Conservation (phyloP, 2,113 vertebrate genomes). For the Eurypyga helias region DNA sequence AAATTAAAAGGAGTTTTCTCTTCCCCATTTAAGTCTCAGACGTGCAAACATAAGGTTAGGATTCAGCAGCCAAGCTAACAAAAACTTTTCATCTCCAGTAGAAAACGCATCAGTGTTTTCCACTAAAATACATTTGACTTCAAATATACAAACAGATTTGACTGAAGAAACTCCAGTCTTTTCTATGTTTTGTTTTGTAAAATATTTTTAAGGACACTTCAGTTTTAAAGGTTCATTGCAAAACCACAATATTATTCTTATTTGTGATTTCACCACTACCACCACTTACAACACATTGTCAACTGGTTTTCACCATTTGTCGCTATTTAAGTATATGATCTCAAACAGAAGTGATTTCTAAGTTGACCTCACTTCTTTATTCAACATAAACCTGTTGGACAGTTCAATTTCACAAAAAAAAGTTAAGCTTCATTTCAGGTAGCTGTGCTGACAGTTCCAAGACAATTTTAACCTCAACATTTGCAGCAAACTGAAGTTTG, state of each 20-base stretch:
- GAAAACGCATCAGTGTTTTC: not conserved
- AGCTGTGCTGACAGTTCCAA: not conserved
- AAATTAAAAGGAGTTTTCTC: not conserved
- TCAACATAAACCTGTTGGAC: not conserved
- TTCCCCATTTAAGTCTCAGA: not conserved
- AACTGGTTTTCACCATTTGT: not conserved
- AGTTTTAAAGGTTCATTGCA: not conserved
- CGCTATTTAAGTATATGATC: not conserved
- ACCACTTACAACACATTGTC: not conserved
- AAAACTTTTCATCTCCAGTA: not conserved
- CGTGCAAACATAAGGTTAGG: not conserved
- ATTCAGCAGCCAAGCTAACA: not conserved
- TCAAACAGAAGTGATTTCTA: not conserved
- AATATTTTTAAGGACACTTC: not conserved
- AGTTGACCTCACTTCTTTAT: not conserved
- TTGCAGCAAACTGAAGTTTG: not conserved
- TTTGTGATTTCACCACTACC: not conserved
- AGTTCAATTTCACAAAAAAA: not conserved
- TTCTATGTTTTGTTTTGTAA: not conserved
- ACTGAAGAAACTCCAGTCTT: not conserved
- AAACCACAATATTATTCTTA: not conserved
- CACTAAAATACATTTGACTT: not conserved
- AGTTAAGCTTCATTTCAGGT: not conserved
- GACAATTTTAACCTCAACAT: not conserved
- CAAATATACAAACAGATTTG: not conserved